phyloP scores from a whole-genome alignment of 2,113 vertebrate genomes.

The Rhinichthys klamathensis region DNA sequence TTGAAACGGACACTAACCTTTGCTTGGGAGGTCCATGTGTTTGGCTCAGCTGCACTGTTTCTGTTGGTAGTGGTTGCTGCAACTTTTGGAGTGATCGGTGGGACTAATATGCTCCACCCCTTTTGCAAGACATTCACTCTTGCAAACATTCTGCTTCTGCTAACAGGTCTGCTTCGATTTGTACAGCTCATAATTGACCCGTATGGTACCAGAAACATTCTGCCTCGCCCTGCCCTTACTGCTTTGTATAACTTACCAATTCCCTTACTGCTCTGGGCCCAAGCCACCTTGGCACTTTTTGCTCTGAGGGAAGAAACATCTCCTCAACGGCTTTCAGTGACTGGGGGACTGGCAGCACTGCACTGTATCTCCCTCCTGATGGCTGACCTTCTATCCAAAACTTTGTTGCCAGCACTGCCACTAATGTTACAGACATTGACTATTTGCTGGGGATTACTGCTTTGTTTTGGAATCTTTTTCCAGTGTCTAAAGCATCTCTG shows the following conservation, averaged over 20 bases:
- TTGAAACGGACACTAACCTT: constrained; percentile 81
- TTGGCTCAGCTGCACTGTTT: constrained; percentile 78
- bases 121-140: constrained; percentile 68
- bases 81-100: constrained; percentile 67
- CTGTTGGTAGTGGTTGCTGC: constrained; percentile 75
- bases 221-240: constrained; percentile 71
- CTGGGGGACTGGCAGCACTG: constrained; percentile 67
- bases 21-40: constrained; percentile 87
- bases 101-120: constrained; percentile 61
- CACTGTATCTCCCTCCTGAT: constrained; percentile 71
- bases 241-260: constrained; percentile 83
- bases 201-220: constrained; percentile 77
- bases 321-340: constrained; percentile 71
- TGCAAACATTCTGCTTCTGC: constrained; percentile 75
- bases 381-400: constrained; percentile 76
- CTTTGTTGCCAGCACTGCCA: constrained; percentile 66
- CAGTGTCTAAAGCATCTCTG: constrained; percentile 73
- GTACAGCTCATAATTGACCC: constrained; percentile 85
- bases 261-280: constrained; percentile 79
- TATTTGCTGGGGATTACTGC: constrained; percentile 74
- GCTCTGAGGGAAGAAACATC: constrained; percentile 70
- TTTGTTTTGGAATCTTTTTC: constrained; percentile 77
- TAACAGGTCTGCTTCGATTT: constrained; percentile 75
- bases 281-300: constrained; percentile 77
- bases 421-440: constrained; percentile 82